Base-by-base conservation (phyloP, 2,797 vertebrate genomes). In the Pangasius sanitwongsei region DNA sequence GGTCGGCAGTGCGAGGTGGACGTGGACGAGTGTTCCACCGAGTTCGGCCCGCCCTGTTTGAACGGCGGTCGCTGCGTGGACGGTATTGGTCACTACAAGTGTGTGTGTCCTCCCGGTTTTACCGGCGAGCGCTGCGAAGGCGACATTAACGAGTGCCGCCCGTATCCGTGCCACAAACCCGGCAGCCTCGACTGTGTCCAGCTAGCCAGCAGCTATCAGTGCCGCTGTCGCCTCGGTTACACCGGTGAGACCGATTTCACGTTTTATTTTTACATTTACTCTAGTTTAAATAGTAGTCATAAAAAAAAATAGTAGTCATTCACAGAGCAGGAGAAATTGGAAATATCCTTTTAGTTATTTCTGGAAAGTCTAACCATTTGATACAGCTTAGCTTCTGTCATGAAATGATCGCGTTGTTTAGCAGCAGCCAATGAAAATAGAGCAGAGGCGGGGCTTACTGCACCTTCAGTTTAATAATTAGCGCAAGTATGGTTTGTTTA, bases 101-200 rank as follows among this genome's bases (percentile, higher is more conserved):
- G 98, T 85, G 90, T 91, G 80, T 99, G 98, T 77, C 95, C 95
- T 28, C 94, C 96, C 0, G 98, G 98, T 83, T 99, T 98, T 12
- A 97, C 96, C 0, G 98, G 98, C 1, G 96, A 98, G 87, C 96
- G 97, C 87, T 99, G 98, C 0, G 97, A 99, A 90, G 98, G 98
- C 0, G 98, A 99, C 92, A 95, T 98, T 89, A 99, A 99, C 0
- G 98, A 99, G 91, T 99, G 98, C 90, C 95, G 96, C 4, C 97
- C 97, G 16, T 95, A 69, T 69, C 98, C 98, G 9, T 99, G 98
- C 93, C 95, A 95, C 87, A 65, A 94, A 0, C 92, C 94, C 0
- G 98, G 98, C 53, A 98, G 96, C 90, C 95, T 98, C 4, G 98
- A 98, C 94, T 99, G 98, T 72, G 92, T 98, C 8, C 97, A 98